A percentile compares a stretch with the other conserved stretches of the same genome.
Evolutionary conservation across 53 echinoderm and acorn worm species (phyloP).

Genomic region (Echinometra lucunter): DNA sequence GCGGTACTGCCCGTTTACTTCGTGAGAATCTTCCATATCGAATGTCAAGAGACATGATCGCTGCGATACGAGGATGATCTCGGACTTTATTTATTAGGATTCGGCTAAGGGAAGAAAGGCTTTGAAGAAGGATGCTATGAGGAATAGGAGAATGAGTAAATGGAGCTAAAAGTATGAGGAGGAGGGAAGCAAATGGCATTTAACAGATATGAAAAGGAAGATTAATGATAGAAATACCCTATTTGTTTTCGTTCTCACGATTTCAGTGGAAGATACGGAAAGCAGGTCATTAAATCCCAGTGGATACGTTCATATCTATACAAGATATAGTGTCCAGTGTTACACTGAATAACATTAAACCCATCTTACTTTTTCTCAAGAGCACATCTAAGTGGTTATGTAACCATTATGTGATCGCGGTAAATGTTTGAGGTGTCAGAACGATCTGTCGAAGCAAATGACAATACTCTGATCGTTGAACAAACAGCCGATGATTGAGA

Average conservation of each 20-base stretch:
- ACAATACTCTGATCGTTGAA: not conserved
- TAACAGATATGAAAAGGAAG: not conserved
- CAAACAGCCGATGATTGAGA: not conserved
- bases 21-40: not conserved
- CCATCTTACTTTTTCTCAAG: not conserved
- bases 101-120: not conserved
- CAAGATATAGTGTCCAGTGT: too few species aligned
- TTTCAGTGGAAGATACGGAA: too few species aligned
- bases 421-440: not conserved
- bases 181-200: too few species aligned
- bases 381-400: conserved; percentile 5
- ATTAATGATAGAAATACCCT: not conserved
- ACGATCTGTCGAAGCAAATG: not conserved
- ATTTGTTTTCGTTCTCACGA: too few species aligned
- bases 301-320: too few species aligned
- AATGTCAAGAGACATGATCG: not conserved
- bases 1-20: not conserved
- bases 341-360: not conserved
- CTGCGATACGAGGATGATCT: not conserved
- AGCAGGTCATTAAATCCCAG: too few species aligned
- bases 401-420: not conserved
- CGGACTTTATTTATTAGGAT: not conserved
- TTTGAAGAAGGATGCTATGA: not conserved
- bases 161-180: not conserved
- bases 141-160: not conserved